Conservation (phyloP, 2,888 invertebrate species). For the Caenorhabditis drosophilae region DNA sequence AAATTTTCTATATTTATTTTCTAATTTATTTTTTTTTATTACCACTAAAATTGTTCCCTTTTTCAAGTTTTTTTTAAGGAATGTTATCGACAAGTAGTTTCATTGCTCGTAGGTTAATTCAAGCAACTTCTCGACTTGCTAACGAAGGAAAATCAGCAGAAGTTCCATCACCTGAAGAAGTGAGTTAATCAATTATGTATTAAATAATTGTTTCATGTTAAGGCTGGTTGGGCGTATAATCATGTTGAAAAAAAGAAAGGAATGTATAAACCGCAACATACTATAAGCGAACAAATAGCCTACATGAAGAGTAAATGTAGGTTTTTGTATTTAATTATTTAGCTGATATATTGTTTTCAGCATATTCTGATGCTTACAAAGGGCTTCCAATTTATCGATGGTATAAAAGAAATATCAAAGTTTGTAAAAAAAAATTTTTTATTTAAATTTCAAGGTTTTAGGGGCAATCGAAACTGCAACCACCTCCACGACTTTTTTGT, state of each 20-base stretch:
- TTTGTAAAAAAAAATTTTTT: constrained; percentile 4
- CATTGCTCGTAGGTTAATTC: constrained; percentile 25
- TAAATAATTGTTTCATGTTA: no score
- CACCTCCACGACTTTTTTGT: constrained; percentile 65
- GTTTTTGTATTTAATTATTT: no score
- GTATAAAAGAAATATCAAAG: constrained; percentile 64
- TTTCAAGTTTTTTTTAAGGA: not conserved
- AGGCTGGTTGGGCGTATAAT: constrained; percentile 63
- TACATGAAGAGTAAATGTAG: constrained; percentile 67
- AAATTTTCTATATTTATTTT: constrained; percentile 3
- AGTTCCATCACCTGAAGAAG: constrained; percentile 47
- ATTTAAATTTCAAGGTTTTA: constrained; percentile 4
- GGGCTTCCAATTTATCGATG: constrained; percentile 62
- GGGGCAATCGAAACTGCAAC: constrained; percentile 61
- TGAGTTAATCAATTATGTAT: not conserved
- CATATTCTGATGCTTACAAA: constrained; percentile 62
- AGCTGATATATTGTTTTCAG: constrained; percentile 48
- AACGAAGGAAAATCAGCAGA: constrained; percentile 40
- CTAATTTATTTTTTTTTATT: constrained; percentile 4
- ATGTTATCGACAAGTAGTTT: constrained; percentile 21
- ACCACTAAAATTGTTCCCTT: not conserved
- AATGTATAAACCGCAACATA: constrained; percentile 64
- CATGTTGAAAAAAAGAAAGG: constrained; percentile 64
- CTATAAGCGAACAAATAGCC: constrained; percentile 61
- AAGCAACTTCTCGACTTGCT: constrained; percentile 30